Evolutionary conservation across 1,140 invertebrate genomes (phyloP), one percentile per base, ranked within the genome.

Genomic region (Drosophila nikananu): DNA sequence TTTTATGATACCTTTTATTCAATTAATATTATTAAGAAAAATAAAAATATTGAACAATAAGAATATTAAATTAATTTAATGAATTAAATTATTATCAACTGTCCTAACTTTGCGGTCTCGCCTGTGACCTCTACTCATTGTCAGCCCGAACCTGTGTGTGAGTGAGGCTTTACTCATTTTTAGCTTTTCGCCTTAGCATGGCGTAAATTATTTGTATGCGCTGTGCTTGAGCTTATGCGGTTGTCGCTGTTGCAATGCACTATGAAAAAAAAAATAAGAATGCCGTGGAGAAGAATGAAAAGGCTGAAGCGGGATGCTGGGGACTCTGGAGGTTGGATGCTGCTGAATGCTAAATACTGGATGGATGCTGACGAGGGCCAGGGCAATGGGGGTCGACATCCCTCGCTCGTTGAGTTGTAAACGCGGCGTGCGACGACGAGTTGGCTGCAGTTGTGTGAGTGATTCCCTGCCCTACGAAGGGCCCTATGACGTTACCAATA

Each of bases 191-290:
- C 77, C 71, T 65, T 80, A 55, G 63, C 80, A 72, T 89, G 62
- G 80, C 84, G 84, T 87, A 80, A 87, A 87, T 89, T 87, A 84
- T 87, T 89, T 87, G 81, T 87, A 89, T 89, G 80, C 67, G 68
- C 81, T 75, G 62, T 68, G 81, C 64, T 80, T 80, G 63, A 87
- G 83, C 83, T 81, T 68, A n/a, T 63, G 70, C 59, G 81, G 70
- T 67, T 64, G 68, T 64, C 42, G 81, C 44, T 66, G 63, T 58
- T 62, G 52, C 51, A 67, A 46, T 55, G 54, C 64, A 73, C 67
- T 61, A 81, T 60, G 64, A 44, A 44, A 62, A n/a, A n/a, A n/a
- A 49, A 79, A 25, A 79, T 25, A 71, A 80, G 70, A 81, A 81
- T 70, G 66, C n/a, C n/a, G n/a, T n/a, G n/a, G n/a, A n/a, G n/a